A percentile compares a stretch with the other conserved stretches of the same genome.
phyloP scores from a whole-genome alignment of 2,888 invertebrate genomes.

The Automeris io region DNA sequence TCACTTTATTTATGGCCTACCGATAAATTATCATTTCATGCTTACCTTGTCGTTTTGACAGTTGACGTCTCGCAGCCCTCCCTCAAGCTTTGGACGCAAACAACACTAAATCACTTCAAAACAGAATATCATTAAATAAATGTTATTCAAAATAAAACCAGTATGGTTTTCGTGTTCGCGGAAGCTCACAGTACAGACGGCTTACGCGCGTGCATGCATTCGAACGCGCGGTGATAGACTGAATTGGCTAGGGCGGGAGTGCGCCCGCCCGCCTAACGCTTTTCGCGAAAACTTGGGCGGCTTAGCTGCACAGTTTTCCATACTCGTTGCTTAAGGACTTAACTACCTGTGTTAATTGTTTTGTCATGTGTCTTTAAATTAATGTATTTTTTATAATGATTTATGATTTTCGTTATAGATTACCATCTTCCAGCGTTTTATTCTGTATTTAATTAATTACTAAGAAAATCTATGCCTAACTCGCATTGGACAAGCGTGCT shows the following conservation, averaged over 20 bases:
- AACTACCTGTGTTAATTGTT: conserved; percentile 8
- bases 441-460: too few relatives aligned
- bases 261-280: conserved; percentile 32
- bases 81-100: conserved; percentile 30
- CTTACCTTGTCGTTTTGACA: conserved; percentile 64
- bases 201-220: conserved; percentile 28
- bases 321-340: conserved; percentile 1
- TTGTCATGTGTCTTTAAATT: too few relatives aligned
- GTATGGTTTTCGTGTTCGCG: not conserved
- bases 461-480: too few relatives aligned
- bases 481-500: too few relatives aligned
- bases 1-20: conserved; percentile 17
- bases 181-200: too few relatives aligned
- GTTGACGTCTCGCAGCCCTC: conserved; percentile 50
- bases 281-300: conserved; percentile 27
- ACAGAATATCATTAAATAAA: conserved; percentile 15
- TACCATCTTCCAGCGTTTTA: too few relatives aligned
- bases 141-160: conserved; percentile 14
- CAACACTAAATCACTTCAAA: conserved; percentile 38
- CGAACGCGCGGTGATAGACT: conserved; percentile 34
- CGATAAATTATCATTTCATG: conserved; percentile 19
- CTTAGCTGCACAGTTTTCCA: conserved; percentile 4
- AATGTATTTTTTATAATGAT: too few relatives aligned
- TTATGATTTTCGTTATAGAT: too few relatives aligned
- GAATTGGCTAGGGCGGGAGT: conserved; percentile 44